Evolutionary conservation across 2,888 invertebrate species (phyloP).

Genomic region (Diachrysia chrysitis): DNA sequence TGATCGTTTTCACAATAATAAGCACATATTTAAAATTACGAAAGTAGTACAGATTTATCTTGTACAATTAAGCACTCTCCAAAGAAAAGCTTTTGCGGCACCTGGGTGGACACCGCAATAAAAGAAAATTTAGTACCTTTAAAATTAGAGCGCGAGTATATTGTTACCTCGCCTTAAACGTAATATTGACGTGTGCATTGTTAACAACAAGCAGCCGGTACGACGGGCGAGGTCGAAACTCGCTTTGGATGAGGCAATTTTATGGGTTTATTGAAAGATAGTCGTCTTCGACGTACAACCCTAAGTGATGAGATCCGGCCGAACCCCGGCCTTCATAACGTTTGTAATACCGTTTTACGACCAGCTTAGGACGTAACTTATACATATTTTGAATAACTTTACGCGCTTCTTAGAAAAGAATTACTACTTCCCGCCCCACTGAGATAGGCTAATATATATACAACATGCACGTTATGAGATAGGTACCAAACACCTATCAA

Average conservation of each 20-base stretch:
- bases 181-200: conserved; percentile 82
- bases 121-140: conserved; percentile 76
- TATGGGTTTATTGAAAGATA: conserved; percentile 84
- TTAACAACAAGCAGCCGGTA: conserved; percentile 70
- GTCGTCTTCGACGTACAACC: conserved; percentile 79
- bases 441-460: conserved; percentile 70
- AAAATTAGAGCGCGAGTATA: conserved; percentile 80
- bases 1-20: too few species aligned
- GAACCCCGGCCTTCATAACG: conserved; percentile 84
- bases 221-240: conserved; percentile 65
- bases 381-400: conserved; percentile 87
- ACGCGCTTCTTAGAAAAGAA: conserved; percentile 81
- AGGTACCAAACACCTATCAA: too few species aligned
- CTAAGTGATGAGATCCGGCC: conserved; percentile 86
- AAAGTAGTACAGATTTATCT: not conserved
- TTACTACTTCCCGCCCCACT: conserved; percentile 71
- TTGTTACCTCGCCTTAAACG: conserved; percentile 79
- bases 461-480: conserved; percentile 43
- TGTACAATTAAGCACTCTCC: conserved; percentile 7
- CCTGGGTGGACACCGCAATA: conserved; percentile 67
- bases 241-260: conserved; percentile 77
- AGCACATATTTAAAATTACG: too few species aligned
- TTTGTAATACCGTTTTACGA: conserved; percentile 87
- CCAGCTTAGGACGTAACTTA: conserved; percentile 86
- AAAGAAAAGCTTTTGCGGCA: conserved; percentile 57